Base-by-base conservation (phyloP, 2,797 vertebrate genomes). In the Acestrorhynchus altus region DNA sequence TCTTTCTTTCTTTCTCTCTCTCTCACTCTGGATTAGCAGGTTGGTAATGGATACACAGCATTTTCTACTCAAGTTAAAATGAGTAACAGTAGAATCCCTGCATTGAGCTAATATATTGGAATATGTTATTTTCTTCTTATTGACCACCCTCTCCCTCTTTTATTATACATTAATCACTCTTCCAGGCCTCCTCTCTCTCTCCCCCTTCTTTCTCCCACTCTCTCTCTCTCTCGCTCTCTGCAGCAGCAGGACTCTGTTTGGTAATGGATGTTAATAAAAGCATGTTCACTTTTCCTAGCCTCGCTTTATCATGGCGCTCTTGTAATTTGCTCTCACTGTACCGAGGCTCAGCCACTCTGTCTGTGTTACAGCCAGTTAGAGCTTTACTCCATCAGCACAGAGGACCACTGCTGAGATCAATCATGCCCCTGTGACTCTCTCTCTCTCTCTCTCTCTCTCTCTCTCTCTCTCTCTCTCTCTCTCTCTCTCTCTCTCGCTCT, bases 221-320 rank as follows among this genome's bases (percentile, higher is more conserved):
- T 74, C 51, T 65, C 72, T 39, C 83, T 81, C 79, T 81, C 77
- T 77, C 77, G 89, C 81, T 71, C 81, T 35, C 72, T 47, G 6
- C 76, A 64, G 57, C 74, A 76, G 79, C 35, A 35, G 31, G 31
- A 49, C 71, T 83, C 79, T 60, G 2, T 47, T 74, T 39, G 76
- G 79, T 90, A 86, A 91, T 86, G 78, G 80, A 88, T 89, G 85
- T 87, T 89, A 81, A 82, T 84, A 52, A 89, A 87, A 81, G 81
- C 87, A 79, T 76, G 40, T 68, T 83, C 81, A 57, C 63, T 83
- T 85, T 70, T 79, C 1, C 22, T 75, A 70, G 71, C 78, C 81
- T 85, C 68, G 39, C 63, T 75, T 24, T 46, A 56, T 56, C n/a
- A 54, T 59, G 28, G 26, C 49, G 40, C 47, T 63, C 59, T 40